phyloP scores from a whole-genome alignment of 1,140 invertebrate genomes.

The Drusus annulatus region DNA sequence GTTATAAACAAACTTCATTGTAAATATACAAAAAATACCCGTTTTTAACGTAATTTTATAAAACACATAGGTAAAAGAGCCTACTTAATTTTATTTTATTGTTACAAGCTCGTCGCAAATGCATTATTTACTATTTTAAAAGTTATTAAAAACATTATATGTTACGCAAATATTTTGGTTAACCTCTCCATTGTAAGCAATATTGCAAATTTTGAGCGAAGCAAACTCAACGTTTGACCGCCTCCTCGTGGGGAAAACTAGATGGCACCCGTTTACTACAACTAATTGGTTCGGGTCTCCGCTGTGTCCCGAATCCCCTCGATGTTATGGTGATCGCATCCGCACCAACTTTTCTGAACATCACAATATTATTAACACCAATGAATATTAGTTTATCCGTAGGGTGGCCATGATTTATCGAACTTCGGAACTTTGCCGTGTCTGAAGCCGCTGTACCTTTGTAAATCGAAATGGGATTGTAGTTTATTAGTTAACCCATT shows the following conservation, averaged over 20 bases:
- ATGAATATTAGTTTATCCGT: conserved; percentile 39
- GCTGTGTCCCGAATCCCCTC: conserved; percentile 12
- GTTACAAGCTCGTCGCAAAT: too few relatives aligned
- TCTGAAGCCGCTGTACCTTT: not conserved
- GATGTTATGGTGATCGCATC: conserved; percentile 26
- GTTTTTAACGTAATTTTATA: too few relatives aligned
- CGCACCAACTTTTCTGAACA: conserved; percentile 26
- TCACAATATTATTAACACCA: conserved; percentile 37
- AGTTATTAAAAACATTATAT: too few relatives aligned
- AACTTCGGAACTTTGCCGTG: conserved; percentile 10
- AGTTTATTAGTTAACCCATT: not conserved
- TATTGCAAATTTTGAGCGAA: too few relatives aligned
- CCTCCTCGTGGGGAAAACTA: conserved; percentile 18
- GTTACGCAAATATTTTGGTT: too few relatives aligned
- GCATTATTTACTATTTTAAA: too few relatives aligned
- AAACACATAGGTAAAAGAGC: too few relatives aligned
- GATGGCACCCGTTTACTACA: not conserved
- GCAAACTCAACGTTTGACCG: not conserved
- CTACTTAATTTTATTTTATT: too few relatives aligned
- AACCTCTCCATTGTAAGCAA: too few relatives aligned
- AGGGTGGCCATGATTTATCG: conserved; percentile 20
- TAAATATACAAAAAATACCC: too few relatives aligned
- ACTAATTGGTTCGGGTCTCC: conserved; percentile 28
- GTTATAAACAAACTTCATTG: too few relatives aligned
- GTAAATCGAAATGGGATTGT: conserved; percentile 4